Evolutionary conservation across 1,140 invertebrate species (phyloP), one percentile per base, ranked within the genome.

Genomic region (Brachionus paranguensis): DNA sequence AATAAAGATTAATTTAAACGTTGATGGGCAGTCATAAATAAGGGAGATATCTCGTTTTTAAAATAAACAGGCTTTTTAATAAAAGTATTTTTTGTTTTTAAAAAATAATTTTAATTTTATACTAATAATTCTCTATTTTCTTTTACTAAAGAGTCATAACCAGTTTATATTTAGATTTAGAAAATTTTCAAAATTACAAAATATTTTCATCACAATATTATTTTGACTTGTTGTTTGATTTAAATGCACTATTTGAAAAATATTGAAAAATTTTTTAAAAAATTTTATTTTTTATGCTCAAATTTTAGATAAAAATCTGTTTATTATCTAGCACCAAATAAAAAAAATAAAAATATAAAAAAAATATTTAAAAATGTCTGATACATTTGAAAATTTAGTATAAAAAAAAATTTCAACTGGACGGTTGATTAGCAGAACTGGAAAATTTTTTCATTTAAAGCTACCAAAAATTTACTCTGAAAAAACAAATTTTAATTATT

Each of bases 281-380:
- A 68, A 68, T 14, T 14, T 72, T 45, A 43, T 29, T 17, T 45
- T 41, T 20, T 24, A 41, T 72, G 17, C 33, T 41, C 14, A 72
- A 45, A 43, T 72, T 72, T 72, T 47, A 68, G 11, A 53, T 5
- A 50, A 50, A 50, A 50, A 76, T 27, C 20, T 27, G 5, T 17
- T 20, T 7, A 20, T 74, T 74, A 29, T 76, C 45, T 76, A 76
- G 72, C 72, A 76, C 72, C 72, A 76, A 24, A 76, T 76, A 29
- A 50, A 76, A 24, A 24, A 76, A 76, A 0, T 33, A 70, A 50
- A 50, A 76, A 12, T 76, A 20, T 50, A 24, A 47, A 27, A 76
- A 50, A 76, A 70, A 11, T 14, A 70, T 70, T 11, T 70, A 37
- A 76, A 47, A 76, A 76, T 76, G 20, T 50, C 20, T 27, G 2